Conservation (phyloP, 1,140 invertebrate genomes). For the Lutraria rhynchaena region DNA sequence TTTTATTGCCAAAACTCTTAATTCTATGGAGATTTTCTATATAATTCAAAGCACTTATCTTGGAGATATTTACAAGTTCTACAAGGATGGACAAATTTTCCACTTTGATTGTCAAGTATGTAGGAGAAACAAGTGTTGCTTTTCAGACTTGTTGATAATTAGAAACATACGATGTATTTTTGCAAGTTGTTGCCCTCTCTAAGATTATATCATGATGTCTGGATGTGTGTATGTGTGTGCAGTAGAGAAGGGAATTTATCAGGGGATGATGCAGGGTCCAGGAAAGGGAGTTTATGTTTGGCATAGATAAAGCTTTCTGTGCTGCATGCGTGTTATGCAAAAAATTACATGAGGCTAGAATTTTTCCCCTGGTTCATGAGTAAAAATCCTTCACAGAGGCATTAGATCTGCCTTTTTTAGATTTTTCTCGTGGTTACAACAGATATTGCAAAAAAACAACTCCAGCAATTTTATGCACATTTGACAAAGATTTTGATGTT, state of each 20-base stretch:
- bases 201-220: constrained; percentile 9
- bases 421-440: too few species aligned
- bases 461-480: too few species aligned
- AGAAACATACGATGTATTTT: constrained; percentile 31
- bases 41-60: constrained; percentile 13
- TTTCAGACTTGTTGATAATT: constrained; percentile 35
- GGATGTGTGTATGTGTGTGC: constrained; percentile 15
- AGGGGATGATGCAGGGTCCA: background rate
- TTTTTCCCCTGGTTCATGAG: too few species aligned
- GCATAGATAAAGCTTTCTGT: too few species aligned
- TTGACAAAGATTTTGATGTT: too few species aligned
- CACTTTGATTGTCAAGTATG: constrained; percentile 34
- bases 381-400: too few species aligned
- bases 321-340: too few species aligned
- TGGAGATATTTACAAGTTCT: constrained; percentile 6
- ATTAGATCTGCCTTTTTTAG: too few species aligned
- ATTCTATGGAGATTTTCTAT: constrained; percentile 14
- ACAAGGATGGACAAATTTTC: constrained; percentile 49
- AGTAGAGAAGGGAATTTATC: constrained; percentile 7
- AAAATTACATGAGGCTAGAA: too few species aligned
- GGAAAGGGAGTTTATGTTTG: constrained; percentile 19
- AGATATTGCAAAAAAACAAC: too few species aligned
- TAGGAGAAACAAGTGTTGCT: constrained; percentile 42
- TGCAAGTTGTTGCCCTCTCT: constrained; percentile 2
- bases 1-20: constrained; percentile 23